Base-by-base conservation (phyloP, 2,888 invertebrate genomes). In the Raillietiella orientalis region DNA sequence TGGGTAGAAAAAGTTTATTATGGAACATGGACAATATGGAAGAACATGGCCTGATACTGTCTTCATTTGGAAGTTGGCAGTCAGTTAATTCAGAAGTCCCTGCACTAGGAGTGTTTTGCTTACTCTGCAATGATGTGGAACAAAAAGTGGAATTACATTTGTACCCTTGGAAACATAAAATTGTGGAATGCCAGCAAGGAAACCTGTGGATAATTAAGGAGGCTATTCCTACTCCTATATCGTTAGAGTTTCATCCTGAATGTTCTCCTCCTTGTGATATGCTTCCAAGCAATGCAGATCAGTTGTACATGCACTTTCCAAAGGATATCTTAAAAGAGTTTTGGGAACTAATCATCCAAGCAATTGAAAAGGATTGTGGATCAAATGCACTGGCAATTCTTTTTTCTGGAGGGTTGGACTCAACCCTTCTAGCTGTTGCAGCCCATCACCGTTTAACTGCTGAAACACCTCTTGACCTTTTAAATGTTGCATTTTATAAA, bases 321-420 rank as follows among this genome's bases (percentile, higher is more conserved):
- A n/a, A n/a, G n/a, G n/a, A n/a, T n/a, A n/a, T n/a, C n/a, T n/a
- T n/a, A n/a, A n/a, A n/a, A n/a, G n/a, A n/a, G n/a, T n/a, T n/a
- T n/a, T n/a, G n/a, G n/a, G n/a, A n/a, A n/a, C n/a, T n/a, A n/a
- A n/a, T n/a, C n/a, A n/a, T n/a, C n/a, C n/a, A n/a, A n/a, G n/a
- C n/a, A n/a, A n/a, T n/a, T n/a, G n/a, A n/a, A n/a, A n/a, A n/a
- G n/a, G n/a, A n/a, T n/a, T n/a, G n/a, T n/a, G n/a, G n/a, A n/a
- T n/a, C n/a, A n/a, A n/a, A n/a, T n/a, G n/a, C n/a, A n/a, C n/a
- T 74, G 16, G 74, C 66, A 22, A 52, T 96, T 29, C 51, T 87
- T 34, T 93, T 90, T 52, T 93, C 93, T 32, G 96, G 93, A 21
- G 90, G 90, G 2, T 54, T 96, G 20, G 96, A 96, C 48, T 90